Percentiles rank a stretch among this genome's conserved stretches.
Conservation (phyloP, 2,113 vertebrate species). For the Bufo gargarizans region DNA sequence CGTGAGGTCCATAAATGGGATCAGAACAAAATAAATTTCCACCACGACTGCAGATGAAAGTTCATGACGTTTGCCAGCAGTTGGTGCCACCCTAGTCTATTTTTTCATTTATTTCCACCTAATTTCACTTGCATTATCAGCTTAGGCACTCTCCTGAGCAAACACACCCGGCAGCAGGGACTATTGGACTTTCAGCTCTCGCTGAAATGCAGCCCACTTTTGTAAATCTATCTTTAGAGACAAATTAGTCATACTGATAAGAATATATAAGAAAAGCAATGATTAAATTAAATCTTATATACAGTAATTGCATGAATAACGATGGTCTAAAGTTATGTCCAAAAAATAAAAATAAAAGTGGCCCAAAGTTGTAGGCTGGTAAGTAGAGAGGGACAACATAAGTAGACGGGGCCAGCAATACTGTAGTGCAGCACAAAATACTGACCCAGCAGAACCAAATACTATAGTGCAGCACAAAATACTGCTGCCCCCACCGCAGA, state of each 20-base stretch:
- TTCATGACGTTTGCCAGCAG: neutral
- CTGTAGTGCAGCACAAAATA: too few relatives aligned
- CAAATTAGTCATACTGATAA: neutral
- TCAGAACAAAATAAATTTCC: neutral
- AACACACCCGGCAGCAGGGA: neutral
- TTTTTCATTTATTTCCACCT: slow-evolving; percentile 20
- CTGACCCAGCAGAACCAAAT: too few relatives aligned
- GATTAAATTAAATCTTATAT: neutral
- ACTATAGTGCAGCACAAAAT: too few relatives aligned
- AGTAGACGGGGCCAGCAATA: too few relatives aligned
- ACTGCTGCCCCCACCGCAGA: too few relatives aligned
- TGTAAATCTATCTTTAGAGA: slow-evolving; percentile 1
- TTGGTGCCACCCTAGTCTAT: neutral
- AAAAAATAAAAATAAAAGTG: too few relatives aligned
- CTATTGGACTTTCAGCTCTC: neutral
- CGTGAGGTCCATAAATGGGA: neutral
- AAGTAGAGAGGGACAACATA: too few relatives aligned
- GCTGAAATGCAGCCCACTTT: neutral
- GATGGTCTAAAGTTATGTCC: neutral
- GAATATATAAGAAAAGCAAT: neutral
- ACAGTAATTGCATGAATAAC: neutral
- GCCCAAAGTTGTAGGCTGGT: too few relatives aligned
- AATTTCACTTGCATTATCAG: slow-evolving; percentile 36
- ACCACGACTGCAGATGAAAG: neutral
- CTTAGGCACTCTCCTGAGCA: neutral